Percentiles rank a stretch among this genome's conserved stretches.
phyloP scores from a whole-genome alignment of 2,888 invertebrate species.

The Trissolcus japonicus region DNA sequence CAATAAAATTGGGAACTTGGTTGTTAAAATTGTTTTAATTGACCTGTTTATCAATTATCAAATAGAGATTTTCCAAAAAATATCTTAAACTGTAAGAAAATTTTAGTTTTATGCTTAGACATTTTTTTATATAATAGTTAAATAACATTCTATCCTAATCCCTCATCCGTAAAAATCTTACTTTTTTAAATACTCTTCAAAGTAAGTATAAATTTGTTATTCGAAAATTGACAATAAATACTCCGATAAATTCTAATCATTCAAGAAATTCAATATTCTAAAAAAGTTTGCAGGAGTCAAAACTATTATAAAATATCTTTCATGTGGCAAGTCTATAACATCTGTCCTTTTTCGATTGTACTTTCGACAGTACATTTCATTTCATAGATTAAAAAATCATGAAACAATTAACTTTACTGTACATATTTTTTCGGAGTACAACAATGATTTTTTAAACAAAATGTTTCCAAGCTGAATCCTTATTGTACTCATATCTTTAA shows the following conservation, averaged over 20 bases:
- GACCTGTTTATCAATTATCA: conserved; percentile 1
- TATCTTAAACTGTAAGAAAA: not conserved
- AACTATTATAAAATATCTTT: not conserved
- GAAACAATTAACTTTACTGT: too few relatives aligned
- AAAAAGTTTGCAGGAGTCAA: too few relatives aligned
- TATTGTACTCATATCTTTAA: too few relatives aligned
- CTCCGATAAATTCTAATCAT: too few relatives aligned
- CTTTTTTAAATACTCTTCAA: conserved; percentile 6
- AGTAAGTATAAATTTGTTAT: conserved; percentile 4
- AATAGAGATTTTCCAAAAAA: not conserved
- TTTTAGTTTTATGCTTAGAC: not conserved
- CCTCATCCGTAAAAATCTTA: conserved; percentile 16
- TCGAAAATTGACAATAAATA: conserved; percentile 8
- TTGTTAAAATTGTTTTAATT: not conserved
- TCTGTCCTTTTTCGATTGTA: too few relatives aligned
- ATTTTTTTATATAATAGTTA: too few relatives aligned
- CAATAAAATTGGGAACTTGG: not conserved
- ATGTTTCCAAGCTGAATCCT: not conserved
- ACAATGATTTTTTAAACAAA: conserved; percentile 7
- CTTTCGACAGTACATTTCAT: not conserved
- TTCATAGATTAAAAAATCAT: too few relatives aligned
- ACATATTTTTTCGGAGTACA: too few relatives aligned
- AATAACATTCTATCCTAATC: conserved; percentile 9
- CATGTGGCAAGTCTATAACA: too few relatives aligned
- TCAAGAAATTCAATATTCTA: too few relatives aligned